Percentiles rank a stretch among this genome's conserved stretches.
Evolutionary conservation across 2,888 invertebrate species (phyloP).

Genomic region (Antheraea assamensis): DNA sequence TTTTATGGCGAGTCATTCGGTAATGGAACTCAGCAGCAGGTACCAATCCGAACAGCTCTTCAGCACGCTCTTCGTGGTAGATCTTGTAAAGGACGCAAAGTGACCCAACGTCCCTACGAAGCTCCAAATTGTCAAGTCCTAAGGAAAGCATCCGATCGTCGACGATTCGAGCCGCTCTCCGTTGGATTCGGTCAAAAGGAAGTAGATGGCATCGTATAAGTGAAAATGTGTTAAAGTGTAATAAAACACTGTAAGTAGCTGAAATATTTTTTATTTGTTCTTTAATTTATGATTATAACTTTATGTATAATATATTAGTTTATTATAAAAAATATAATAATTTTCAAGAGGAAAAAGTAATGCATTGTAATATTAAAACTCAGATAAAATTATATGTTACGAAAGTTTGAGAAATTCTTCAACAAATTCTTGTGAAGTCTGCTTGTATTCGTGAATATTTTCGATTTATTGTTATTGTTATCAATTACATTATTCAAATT

Average conservation of each 20-base stretch:
- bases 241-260: background rate
- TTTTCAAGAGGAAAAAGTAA: background rate
- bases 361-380: slow-evolving; percentile 15
- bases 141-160: too few species aligned
- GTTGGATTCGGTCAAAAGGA: too few species aligned
- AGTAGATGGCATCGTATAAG: too few species aligned
- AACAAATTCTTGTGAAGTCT: slow-evolving; percentile 41
- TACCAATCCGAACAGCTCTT: too few species aligned
- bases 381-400: slow-evolving; percentile 26
- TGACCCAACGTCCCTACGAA: too few species aligned
- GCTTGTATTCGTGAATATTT: slow-evolving; percentile 30
- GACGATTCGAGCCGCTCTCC: too few species aligned
- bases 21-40: too few species aligned
- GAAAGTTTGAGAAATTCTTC: slow-evolving; percentile 40
- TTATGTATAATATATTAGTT: background rate
- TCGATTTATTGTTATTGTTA: slow-evolving; percentile 24
- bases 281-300: background rate
- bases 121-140: too few species aligned
- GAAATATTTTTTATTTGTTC: background rate
- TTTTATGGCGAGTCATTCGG: too few species aligned
- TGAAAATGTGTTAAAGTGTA: background rate
- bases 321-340: background rate
- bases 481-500: slow-evolving; percentile 30
- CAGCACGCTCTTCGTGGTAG: too few species aligned
- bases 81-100: too few species aligned